Conservation (phyloP, 2,797 vertebrate species). For the Enteromius unitaeniatus region DNA sequence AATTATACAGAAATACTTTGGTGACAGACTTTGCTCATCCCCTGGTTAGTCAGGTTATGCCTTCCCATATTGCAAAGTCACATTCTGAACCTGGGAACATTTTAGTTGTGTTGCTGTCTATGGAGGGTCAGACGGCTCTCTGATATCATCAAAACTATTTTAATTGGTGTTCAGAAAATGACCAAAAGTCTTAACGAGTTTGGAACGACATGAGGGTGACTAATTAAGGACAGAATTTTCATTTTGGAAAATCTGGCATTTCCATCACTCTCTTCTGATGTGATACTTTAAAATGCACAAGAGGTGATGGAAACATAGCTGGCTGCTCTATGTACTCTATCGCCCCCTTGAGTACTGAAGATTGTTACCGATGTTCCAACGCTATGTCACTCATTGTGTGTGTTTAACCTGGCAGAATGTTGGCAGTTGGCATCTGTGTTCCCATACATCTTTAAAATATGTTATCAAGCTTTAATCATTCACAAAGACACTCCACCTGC, state of each 20-base stretch:
- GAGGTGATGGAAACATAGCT: not conserved
- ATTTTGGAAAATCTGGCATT: no score
- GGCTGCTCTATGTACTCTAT: not conserved
- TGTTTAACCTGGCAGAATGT: not conserved
- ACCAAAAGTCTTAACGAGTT: no score
- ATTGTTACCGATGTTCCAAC: not conserved
- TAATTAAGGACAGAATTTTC: no score
- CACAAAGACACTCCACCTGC: not conserved
- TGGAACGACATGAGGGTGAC: no score
- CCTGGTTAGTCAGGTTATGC: no score
- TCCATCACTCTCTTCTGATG: not conserved
- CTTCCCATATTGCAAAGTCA: not conserved
- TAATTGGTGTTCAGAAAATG: no score
- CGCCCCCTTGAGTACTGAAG: not conserved
- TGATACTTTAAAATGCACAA: not conserved
- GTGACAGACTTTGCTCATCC: not conserved
- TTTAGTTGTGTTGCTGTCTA: no score
- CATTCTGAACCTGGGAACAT: no score
- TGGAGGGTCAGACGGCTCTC: no score
- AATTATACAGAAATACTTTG: not conserved
- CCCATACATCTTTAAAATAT: not conserved
- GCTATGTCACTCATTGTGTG: not conserved
- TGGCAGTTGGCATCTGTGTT: not conserved
- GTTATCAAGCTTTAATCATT: not conserved
- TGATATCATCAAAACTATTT: no score